Percentiles rank a stretch among this genome's conserved stretches.
phyloP scores from a whole-genome alignment of 2,888 invertebrate genomes.

The Kryphioiulus occultus region DNA sequence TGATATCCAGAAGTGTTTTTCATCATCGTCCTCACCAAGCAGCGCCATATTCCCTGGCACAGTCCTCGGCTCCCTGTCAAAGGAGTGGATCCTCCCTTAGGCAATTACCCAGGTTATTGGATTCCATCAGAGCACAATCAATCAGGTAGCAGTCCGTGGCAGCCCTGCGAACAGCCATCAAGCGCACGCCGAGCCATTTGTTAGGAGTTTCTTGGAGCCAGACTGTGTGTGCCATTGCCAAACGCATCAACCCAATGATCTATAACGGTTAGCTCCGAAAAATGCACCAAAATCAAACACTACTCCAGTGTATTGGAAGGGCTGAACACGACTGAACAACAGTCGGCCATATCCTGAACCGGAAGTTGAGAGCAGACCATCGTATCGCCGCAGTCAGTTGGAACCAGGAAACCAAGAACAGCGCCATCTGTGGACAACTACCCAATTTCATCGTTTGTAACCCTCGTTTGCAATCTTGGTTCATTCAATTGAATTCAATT shows the following conservation, averaged over 20 bases:
- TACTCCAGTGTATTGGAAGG: neutral
- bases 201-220: neutral
- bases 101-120: slow-evolving; percentile 50
- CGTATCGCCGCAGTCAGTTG: neutral
- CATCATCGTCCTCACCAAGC: neutral
- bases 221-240: neutral
- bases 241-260: neutral
- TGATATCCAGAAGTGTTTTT: neutral
- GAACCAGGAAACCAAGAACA: neutral
- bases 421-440: too few relatives aligned
- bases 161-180: slow-evolving; percentile 2
- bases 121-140: slow-evolving; percentile 46
- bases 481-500: too few relatives aligned
- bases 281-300: neutral
- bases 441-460: too few relatives aligned
- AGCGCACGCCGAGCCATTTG: neutral
- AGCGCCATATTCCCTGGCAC: neutral
- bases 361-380: neutral
- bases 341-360: too few relatives aligned
- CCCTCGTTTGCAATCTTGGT: too few relatives aligned
- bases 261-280: neutral
- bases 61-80: slow-evolving; percentile 37
- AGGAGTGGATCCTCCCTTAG: slow-evolving; percentile 45
- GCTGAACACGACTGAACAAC: neutral
- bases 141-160: slow-evolving; percentile 39